Conservation (phyloP, 2,888 invertebrate species). For the Pachycephus smyrnensis region DNA sequence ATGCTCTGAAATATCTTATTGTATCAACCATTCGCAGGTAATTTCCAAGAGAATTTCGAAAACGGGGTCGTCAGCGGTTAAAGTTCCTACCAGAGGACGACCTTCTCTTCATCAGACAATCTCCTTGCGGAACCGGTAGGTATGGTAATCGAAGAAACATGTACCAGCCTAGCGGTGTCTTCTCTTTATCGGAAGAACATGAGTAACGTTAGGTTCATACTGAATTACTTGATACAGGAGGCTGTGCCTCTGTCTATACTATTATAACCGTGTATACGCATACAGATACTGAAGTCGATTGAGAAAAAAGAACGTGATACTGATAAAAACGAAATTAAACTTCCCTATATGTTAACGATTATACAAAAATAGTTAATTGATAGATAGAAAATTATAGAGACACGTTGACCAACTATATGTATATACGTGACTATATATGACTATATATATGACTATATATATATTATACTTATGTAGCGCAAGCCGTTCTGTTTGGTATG, state of each 20-base stretch:
- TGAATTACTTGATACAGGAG: background rate
- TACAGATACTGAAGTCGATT: background rate
- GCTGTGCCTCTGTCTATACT: background rate
- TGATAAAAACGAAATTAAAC: background rate
- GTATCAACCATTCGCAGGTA: background rate
- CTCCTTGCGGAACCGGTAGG: background rate
- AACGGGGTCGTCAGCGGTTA: background rate
- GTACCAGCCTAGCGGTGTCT: background rate
- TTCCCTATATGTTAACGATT: background rate
- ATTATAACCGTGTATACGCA: background rate
- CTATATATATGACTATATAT: background rate
- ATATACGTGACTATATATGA: background rate
- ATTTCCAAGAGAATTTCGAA: background rate
- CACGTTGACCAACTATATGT: background rate
- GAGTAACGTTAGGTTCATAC: background rate
- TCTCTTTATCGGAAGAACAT: background rate
- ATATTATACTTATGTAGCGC: background rate
- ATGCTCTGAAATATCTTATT: background rate
- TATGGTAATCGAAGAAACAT: background rate
- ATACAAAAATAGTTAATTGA: background rate
- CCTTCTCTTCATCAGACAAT: background rate
- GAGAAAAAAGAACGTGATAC: background rate
- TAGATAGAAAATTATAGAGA: background rate
- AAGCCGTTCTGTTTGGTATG: conserved; percentile 30
- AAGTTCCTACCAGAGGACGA: background rate